Base-by-base conservation (phyloP, 2,113 vertebrate species). In the Chlorodrepanis virens region DNA sequence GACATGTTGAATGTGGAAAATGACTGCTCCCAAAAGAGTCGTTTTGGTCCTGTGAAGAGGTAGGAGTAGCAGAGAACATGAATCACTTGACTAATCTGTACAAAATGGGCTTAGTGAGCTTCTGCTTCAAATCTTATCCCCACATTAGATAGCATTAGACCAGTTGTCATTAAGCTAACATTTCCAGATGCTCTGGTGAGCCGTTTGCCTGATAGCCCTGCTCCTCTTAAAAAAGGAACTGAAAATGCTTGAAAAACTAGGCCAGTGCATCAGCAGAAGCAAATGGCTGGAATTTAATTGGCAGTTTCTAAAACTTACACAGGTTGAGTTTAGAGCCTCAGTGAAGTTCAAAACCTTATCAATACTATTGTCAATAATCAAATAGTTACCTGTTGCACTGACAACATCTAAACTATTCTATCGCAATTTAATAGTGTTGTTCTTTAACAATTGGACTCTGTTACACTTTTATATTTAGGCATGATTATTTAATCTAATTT, bases 401-500 rank as follows among this genome's bases (percentile, higher is more conserved):
- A 93, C 52, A 96, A 78, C 27, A 84, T 68, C 78, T 90, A 84
- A 93, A 84, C 89, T 92, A 92, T 76, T 90, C 74, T 84, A 92
- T 95, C 71, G 70, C 82, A 93, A 97, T 96, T 97, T 96, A 96
- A 94, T 87, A 93, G 77, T 86, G 92, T 96, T 97, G 84, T 96
- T 97, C 91, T 95, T 97, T 91, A 95, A 98, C 97, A 98, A 97
- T 94, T 96, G 96, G 80, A 89, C 84, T 97, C 68, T 84, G 93
- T 81, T 97, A 84, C 81, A 93, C 92, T 97, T 96, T 97, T 94
- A 93, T 97, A 97, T 93, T 97, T 97, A 97, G 95, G 95, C 96
- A 95, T 95, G 95, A 97, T 98, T 98, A 97, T 97, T 98, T 98
- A 97, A 98, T 97, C 96, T 97, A 95, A 97, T 96, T 98, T 98